Percentiles rank a stretch among this genome's conserved stretches.
Conservation (phyloP, 2,797 vertebrate species). For the Esox lucius region DNA sequence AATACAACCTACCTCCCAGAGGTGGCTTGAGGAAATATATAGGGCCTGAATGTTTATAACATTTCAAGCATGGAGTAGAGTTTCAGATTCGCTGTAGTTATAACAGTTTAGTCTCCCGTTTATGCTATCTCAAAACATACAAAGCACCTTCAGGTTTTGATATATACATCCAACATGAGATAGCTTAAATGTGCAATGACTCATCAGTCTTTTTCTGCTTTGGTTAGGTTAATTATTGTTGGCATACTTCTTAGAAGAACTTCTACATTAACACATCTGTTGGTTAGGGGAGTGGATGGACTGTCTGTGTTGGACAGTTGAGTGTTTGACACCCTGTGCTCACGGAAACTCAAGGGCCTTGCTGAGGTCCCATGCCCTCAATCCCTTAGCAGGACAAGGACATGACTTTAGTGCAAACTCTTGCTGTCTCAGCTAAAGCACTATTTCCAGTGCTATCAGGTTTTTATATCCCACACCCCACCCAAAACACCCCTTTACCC, state of each 20-base stretch:
- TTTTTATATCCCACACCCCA: conserved; percentile 70
- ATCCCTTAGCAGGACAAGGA: conserved; percentile 75
- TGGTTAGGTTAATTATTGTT: conserved; percentile 65
- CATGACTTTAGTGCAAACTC: conserved; percentile 83
- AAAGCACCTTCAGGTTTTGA: conserved; percentile 53
- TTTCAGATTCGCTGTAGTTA: conserved; percentile 32
- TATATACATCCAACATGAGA: conserved; percentile 51
- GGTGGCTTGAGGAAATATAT: conserved; percentile 31
- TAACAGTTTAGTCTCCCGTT: conserved; percentile 35
- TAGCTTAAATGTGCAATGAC: conserved; percentile 62
- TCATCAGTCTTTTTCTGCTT: conserved; percentile 55
- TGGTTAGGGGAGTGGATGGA: conserved; percentile 56
- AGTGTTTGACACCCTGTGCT: conserved; percentile 63
- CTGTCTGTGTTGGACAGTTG: conserved; percentile 57
- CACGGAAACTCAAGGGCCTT: conserved; percentile 72
- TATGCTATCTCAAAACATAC: conserved; percentile 46
- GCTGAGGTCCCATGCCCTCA: conserved; percentile 69
- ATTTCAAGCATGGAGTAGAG: conserved; percentile 39
- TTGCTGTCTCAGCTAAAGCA: conserved; percentile 82
- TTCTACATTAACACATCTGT: conserved; percentile 59
- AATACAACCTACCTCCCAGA: conserved; percentile 31
- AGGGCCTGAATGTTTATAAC: conserved; percentile 44
- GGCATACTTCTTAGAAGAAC: conserved; percentile 43
- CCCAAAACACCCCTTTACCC: conserved; percentile 58
- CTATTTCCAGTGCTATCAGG: conserved; percentile 82